Evolutionary conservation across 92 coral and sea anemone species (phyloP), one percentile per base, ranked within the genome.

Genomic region (Montipora capitata): DNA sequence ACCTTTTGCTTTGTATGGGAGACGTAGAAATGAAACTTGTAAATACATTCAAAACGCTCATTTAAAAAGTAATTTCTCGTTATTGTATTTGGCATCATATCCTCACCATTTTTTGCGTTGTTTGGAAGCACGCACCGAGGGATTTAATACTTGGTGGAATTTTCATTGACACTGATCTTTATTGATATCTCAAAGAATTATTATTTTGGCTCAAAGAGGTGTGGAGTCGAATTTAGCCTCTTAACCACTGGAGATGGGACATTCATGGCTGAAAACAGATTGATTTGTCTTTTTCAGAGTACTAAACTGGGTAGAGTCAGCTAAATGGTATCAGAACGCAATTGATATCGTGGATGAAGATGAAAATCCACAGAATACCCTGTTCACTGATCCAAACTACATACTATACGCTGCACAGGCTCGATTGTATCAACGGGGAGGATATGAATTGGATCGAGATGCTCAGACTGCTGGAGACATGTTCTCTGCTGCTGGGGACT

Each of bases 401-500:
- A 76, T 76, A 78, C 89, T 98, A 35, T 42, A 79, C 52, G 97
- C 98, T 16, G 85, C 92, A 56, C 94, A 92, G 85, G 99, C 98
- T 40, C 93, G 89, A 74, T 56, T 98, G 92, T 98, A 98, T 82
- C 88, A 94, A 13, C 92, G 77, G 52, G 98, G 99, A 49, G 99
- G 98, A 6, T 88, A 85, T 88, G 99, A 92, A 80, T 92, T 98
- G 15, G 99, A 98, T 48, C 93, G 91, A 78, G 98, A 98, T 68
- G 98, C 98, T 64, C 92, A 92, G 39, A 79, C 71, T 39, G 92
- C 99, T 8, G 98, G 98, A 42, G 99, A 98, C 54, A 74, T 98
- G 94, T 98, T 92, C 89, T 92, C 97, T 15, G 88, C 85, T 72
- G 99, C 98, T 0, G 99, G 95, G 16, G 99, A 98, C 54, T 87